Conservation (phyloP, 2,113 vertebrate genomes). For the Macrotus californicus region DNA sequence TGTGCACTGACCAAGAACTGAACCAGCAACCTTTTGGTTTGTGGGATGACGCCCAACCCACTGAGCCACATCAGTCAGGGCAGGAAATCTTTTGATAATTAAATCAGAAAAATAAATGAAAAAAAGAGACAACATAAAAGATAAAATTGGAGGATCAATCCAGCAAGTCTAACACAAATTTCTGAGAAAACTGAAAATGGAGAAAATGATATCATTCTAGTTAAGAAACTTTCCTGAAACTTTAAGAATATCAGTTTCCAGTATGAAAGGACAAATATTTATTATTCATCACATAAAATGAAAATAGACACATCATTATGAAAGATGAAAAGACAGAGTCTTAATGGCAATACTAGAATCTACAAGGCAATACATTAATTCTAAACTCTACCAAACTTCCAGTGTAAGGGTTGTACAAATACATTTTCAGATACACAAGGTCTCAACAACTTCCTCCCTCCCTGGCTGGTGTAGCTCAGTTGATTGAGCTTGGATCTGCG, state of each 20-base stretch:
- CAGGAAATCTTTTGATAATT: not conserved
- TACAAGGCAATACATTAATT: not conserved
- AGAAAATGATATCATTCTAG: not conserved
- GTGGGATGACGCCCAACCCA: no score
- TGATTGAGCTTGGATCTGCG: no score
- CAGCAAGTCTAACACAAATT: not conserved
- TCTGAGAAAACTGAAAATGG: not conserved
- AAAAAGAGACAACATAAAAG: not conserved
- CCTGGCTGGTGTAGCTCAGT: no score
- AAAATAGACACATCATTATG: not conserved
- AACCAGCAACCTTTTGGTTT: no score
- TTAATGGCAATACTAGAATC: not conserved
- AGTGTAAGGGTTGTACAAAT: not conserved
- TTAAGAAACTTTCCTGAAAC: not conserved
- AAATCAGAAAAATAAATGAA: not conserved
- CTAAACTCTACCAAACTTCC: not conserved
- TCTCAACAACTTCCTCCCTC: not conserved
- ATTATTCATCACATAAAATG: not conserved
- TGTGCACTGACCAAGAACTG: no score
- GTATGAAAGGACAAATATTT: not conserved
- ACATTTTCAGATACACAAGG: not conserved
- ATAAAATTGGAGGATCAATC: not conserved
- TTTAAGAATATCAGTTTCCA: not conserved
- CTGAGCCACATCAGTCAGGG: no score
- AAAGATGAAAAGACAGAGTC: not conserved